Base-by-base conservation (phyloP, 2,888 invertebrate species). In the Idaea straminata region DNA sequence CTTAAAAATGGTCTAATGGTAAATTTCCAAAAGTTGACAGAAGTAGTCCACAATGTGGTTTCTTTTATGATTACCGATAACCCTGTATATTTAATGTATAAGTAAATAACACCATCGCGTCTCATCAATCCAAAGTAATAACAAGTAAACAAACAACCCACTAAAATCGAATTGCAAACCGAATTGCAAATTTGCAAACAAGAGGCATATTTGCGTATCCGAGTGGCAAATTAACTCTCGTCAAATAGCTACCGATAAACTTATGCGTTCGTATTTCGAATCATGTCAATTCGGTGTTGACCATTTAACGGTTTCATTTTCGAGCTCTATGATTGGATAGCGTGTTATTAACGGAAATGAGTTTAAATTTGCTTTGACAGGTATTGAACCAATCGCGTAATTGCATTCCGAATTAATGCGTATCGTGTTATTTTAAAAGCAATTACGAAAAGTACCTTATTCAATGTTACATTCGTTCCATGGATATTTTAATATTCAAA, bases 181-280 rank as follows among this genome's bases (percentile, higher is more conserved):
- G 64, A 66, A 64, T 66, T 15, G 36, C 64, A 64, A 38, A 65
- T 64, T 62, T 59, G 59, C 61, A 61, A 66, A 61, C 62, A 38
- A 61, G 58, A 35, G 35, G 57, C 62, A 64, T 35, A 65, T 64
- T 62, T 59, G 59, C 60, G 62, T 57, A 61, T 38, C 34, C 60
- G 60, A 61, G 60, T 62, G 65, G 34, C 57, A 62, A 62, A 69
- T 69, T 66, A 69, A 66, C 65, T 64, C 61, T 62, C 62, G 69
- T 69, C 69, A 69, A 62, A 66, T 64, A 63, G 63, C 63, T 62
- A 65, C 62, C 65, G 66, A 69, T 69, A 66, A 66, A 66, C 69
- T 69, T 69, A 69, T 62, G 63, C 35, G 66, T 47, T 47, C n/a
- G 61, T 59, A 61, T 63, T 66, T 61, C 64, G 35, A 47, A 47